Conservation (phyloP, 2,797 vertebrate species). For the Acrocephalus scirpaceus region DNA sequence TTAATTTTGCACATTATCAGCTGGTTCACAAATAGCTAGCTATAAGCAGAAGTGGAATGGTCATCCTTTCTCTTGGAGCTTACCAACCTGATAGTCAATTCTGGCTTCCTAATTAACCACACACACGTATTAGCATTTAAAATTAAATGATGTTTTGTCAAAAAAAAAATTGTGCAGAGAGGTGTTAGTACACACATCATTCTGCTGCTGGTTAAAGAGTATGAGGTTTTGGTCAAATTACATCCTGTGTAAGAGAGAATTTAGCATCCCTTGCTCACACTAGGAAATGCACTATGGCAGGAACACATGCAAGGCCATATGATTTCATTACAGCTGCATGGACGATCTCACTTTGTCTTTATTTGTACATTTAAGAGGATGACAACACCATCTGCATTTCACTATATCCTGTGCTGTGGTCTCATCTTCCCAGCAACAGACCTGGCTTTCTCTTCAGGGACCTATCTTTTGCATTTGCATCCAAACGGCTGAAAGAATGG, state of each 20-base stretch:
- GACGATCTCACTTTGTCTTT: slow-evolving; percentile 45
- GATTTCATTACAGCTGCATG: slow-evolving; percentile 48
- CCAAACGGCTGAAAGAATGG: not conserved
- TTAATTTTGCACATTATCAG: slow-evolving; percentile 81
- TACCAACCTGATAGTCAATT: slow-evolving; percentile 74
- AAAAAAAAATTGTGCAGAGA: slow-evolving; percentile 17
- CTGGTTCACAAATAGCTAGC: slow-evolving; percentile 78
- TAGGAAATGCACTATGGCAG: slow-evolving; percentile 19
- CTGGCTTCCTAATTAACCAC: slow-evolving; percentile 78
- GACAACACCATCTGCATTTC: slow-evolving; percentile 41
- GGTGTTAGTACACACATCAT: slow-evolving; percentile 62
- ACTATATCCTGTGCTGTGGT: slow-evolving; percentile 9
- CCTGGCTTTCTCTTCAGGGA: slow-evolving; percentile 31
- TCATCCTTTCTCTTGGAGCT: slow-evolving; percentile 59
- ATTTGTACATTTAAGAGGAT: slow-evolving; percentile 49
- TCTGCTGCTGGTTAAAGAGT: slow-evolving; percentile 29
- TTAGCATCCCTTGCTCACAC: not conserved
- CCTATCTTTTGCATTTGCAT: slow-evolving; percentile 6
- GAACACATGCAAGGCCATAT: slow-evolving; percentile 21
- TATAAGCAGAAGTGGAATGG: slow-evolving; percentile 71
- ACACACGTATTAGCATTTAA: slow-evolving; percentile 76
- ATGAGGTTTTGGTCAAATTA: not conserved
- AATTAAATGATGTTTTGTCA: slow-evolving; percentile 70
- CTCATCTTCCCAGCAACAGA: slow-evolving; percentile 50
- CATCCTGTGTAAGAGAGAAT: not conserved